Conservation (phyloP, 2,888 invertebrate genomes). For the Orchesella flavescens region DNA sequence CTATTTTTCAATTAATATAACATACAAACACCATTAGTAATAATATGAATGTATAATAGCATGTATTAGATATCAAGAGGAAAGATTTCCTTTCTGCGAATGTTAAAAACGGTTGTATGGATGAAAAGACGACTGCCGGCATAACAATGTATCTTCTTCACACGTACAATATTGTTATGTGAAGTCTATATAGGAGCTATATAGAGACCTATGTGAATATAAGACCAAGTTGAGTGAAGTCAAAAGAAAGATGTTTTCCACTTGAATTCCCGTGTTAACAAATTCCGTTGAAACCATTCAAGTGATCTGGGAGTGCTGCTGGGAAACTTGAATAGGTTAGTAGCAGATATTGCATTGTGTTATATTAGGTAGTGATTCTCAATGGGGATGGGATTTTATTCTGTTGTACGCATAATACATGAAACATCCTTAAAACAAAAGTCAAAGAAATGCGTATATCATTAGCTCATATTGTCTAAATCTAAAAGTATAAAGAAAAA, state of each 20-base stretch:
- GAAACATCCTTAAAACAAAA: slow-evolving; percentile 39
- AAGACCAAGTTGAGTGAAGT: slow-evolving; percentile 27
- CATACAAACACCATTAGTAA: neutral
- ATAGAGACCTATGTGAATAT: too few species aligned
- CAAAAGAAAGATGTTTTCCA: slow-evolving; percentile 63
- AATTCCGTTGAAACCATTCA: slow-evolving; percentile 64
- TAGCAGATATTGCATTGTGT: neutral
- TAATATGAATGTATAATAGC: neutral
- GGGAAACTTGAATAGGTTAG: slow-evolving; percentile 13
- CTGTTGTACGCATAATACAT: slow-evolving; percentile 19
- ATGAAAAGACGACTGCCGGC: too few species aligned
- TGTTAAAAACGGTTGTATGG: too few species aligned
- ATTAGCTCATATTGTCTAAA: slow-evolving; percentile 22
- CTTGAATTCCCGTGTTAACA: slow-evolving; percentile 65
- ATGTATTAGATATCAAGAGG: too few species aligned
- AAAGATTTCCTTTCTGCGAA: too few species aligned
- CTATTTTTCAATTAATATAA: neutral
- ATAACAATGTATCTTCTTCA: too few species aligned
- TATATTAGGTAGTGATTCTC: neutral
- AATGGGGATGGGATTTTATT: neutral
- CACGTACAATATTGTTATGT: too few species aligned
- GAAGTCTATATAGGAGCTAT: too few species aligned
- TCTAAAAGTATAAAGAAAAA: neutral
- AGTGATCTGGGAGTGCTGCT: slow-evolving; percentile 36
- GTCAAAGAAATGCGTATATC: slow-evolving; percentile 24